Evolutionary conservation across 1,140 invertebrate genomes (phyloP).

Genomic region (Proctacanthus coquilletti): DNA sequence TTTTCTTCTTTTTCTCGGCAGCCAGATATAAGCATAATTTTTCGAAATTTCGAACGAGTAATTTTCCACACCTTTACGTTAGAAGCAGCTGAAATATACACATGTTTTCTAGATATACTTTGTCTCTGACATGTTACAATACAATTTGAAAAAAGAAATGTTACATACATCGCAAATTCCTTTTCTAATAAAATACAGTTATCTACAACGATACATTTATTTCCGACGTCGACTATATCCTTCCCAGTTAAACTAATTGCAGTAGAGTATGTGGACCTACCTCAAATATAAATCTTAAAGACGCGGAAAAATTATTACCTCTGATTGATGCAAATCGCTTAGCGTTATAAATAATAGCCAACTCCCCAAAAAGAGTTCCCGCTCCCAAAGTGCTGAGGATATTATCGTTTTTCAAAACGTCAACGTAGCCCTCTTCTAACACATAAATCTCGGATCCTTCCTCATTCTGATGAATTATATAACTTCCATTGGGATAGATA

Average conservation of each 20-base stretch:
- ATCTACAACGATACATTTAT: too few species aligned
- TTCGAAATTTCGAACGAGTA: conserved; percentile 70
- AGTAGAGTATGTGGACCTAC: too few species aligned
- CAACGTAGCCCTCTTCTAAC: conserved; percentile 67
- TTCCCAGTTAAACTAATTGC: too few species aligned
- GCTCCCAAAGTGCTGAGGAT: conserved; percentile 63
- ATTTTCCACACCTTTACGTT: conserved; percentile 76
- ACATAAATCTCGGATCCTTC: conserved; percentile 66
- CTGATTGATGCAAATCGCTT: conserved; percentile 72
- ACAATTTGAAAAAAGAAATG: too few species aligned
- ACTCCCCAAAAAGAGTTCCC: conserved; percentile 82
- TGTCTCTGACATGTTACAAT: too few species aligned
- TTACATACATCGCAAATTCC: too few species aligned
- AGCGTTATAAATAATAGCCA: conserved; percentile 87
- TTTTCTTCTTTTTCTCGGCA: conserved; percentile 67
- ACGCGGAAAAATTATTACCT: conserved; percentile 43
- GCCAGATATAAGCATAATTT: conserved; percentile 72
- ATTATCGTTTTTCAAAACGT: conserved; percentile 67
- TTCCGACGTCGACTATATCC: too few species aligned
- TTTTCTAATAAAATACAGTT: too few species aligned
- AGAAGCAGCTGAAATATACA: conserved; percentile 46
- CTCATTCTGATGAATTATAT: conserved; percentile 79
- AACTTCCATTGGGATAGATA: conserved; percentile 51
- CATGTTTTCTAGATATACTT: too few species aligned
- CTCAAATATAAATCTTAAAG: conserved; percentile 3